A percentile compares a stretch with the other conserved stretches of the same genome.
Evolutionary conservation across 2,888 invertebrate species (phyloP).

Genomic region (Sceliomorpha sp.): DNA sequence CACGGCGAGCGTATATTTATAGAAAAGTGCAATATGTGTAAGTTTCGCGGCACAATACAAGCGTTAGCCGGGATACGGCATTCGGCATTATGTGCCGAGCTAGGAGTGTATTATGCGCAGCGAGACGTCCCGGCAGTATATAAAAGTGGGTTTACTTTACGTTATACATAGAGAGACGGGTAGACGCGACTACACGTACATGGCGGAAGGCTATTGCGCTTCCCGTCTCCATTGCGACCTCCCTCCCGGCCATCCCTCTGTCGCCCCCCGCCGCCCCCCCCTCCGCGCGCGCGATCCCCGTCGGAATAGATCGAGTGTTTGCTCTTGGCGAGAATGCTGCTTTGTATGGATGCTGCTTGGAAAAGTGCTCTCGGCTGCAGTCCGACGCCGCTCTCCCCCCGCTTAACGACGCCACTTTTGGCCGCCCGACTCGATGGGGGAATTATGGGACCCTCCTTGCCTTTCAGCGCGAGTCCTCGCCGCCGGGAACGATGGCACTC

Average conservation of each 20-base stretch:
- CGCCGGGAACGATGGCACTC: too few relatives aligned
- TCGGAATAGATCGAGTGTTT: constrained; percentile 51
- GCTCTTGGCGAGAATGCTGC: constrained; percentile 41
- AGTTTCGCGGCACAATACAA: constrained; percentile 41
- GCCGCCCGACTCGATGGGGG: constrained; percentile 7
- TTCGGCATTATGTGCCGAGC: constrained; percentile 66
- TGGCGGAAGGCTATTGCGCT: constrained; percentile 61
- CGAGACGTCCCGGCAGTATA: constrained; percentile 65
- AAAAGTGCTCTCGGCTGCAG: constrained; percentile 35
- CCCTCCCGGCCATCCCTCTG: constrained; percentile 23
- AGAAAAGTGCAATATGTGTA: constrained; percentile 39
- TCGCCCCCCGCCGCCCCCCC: constrained; percentile 34
- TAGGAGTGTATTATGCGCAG: constrained; percentile 68
- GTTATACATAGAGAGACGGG: constrained; percentile 64
- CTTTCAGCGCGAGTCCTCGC: constrained; percentile 4
- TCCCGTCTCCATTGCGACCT: constrained; percentile 57
- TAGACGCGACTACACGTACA: constrained; percentile 53
- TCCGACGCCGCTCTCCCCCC: constrained; percentile 21
- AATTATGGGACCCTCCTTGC: constrained; percentile 10
- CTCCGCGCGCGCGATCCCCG: too few relatives aligned
- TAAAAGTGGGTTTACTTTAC: constrained; percentile 76
- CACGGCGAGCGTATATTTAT: constrained; percentile 21
- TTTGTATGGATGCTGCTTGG: constrained; percentile 25
- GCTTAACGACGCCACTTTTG: constrained; percentile 33
- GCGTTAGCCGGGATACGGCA: constrained; percentile 56